Evolutionary conservation across 2,113 vertebrate species (phyloP).

Genomic region (Cebidichthys violaceus): DNA sequence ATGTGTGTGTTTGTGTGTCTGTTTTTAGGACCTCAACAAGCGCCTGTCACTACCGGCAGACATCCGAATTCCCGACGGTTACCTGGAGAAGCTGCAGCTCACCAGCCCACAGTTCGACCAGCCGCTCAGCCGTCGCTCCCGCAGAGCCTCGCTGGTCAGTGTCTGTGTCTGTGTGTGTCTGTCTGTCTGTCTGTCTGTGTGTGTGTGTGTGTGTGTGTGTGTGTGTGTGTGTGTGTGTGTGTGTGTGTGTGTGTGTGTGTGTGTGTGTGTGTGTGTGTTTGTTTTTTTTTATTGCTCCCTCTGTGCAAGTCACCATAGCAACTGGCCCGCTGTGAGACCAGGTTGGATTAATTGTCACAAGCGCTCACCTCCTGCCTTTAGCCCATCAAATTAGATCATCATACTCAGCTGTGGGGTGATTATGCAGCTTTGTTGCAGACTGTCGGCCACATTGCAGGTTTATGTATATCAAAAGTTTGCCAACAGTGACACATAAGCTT

Average conservation of each 20-base stretch:
- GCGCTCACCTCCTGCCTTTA: constrained; percentile 34
- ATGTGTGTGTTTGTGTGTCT: constrained; percentile 1
- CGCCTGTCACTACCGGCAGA: constrained; percentile 96
- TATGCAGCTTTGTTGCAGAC: neutral
- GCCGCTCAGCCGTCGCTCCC: constrained; percentile 95
- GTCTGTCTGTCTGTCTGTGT: constrained; percentile 10
- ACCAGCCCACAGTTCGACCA: constrained; percentile 96
- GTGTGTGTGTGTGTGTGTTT: neutral
- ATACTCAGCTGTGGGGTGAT: neutral
- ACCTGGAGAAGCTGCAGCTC: constrained; percentile 97
- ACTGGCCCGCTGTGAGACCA: constrained; percentile 52
- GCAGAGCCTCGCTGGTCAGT: constrained; percentile 93
- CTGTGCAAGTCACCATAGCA: constrained; percentile 64
- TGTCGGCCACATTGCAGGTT: neutral
- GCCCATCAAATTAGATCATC: constrained; percentile 42
- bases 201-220: neutral
- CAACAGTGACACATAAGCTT: neutral
- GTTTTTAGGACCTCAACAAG: constrained; percentile 94
- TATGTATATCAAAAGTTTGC: neutral
- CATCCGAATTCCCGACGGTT: constrained; percentile 97
- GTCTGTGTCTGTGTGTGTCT: neutral
- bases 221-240: neutral
- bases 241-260: neutral
- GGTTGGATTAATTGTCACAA: constrained; percentile 45
- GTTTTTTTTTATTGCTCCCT: constrained; percentile 34